These are phyloP conservation scores for Phaedon cochleariae DNA, from an alignment of 2,888 invertebrate species.

Conservation along the genomic window DNA sequence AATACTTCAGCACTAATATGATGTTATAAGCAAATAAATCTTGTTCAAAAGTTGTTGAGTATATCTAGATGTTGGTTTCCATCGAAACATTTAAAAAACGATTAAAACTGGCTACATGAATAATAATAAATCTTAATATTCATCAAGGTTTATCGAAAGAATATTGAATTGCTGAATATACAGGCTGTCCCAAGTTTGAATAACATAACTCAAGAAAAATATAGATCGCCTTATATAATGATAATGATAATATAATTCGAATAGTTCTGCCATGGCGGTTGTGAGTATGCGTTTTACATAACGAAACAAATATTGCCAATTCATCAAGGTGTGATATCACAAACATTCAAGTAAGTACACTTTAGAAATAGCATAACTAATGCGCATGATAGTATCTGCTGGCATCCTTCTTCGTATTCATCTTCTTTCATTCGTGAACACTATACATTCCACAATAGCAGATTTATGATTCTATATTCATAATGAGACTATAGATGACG, in stretches of 20 bases:
- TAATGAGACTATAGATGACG: constrained; percentile 54
- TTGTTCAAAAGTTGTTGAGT: neutral
- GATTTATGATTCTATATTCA: constrained; percentile 54
- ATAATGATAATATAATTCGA: no score
- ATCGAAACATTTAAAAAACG: neutral
- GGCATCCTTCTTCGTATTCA: constrained; percentile 32
- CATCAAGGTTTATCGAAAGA: neutral
- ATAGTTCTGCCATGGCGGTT: no score
- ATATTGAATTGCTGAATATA: constrained; percentile 3
- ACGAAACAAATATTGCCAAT: constrained; percentile 36
- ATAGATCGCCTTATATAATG: no score
- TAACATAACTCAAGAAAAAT: no score
- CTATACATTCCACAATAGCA: constrained; percentile 46
- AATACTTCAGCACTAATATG: neutral
- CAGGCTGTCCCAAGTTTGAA: no score
- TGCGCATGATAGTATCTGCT: constrained; percentile 29
- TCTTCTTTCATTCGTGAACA: constrained; percentile 32
- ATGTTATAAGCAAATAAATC: neutral
- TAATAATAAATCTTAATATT: neutral
- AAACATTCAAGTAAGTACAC: constrained; percentile 40
- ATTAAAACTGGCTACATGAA: neutral
- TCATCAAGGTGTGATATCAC: constrained; percentile 41
- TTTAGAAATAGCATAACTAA: constrained; percentile 39
- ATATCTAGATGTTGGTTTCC: neutral
- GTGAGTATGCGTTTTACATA: neutral